A percentile compares a stretch with the other conserved stretches of the same genome.
Conservation (phyloP, 2,113 vertebrate genomes). For the Pterocles gutturalis region DNA sequence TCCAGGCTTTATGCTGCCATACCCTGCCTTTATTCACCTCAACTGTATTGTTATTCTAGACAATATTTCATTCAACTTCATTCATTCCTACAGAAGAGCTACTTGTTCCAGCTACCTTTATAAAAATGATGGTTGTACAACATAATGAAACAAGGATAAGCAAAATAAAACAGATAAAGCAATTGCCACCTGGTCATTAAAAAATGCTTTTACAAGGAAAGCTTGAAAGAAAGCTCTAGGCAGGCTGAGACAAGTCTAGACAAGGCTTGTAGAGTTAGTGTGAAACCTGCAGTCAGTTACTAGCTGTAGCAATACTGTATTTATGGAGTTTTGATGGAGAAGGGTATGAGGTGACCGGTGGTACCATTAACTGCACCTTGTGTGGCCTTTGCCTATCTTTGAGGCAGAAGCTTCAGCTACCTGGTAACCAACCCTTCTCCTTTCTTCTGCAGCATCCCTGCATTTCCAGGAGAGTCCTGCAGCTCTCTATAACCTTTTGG, state of each 20-base stretch:
- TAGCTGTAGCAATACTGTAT: not conserved
- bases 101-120: not conserved
- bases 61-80: not conserved
- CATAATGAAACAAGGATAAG: not conserved
- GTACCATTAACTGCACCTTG: not conserved
- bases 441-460: not conserved
- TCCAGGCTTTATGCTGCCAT: not conserved
- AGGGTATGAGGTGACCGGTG: not conserved
- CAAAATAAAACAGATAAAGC: not conserved
- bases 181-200: rapidly evolving
- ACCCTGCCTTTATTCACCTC: not conserved
- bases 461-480: not conserved
- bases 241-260: not conserved
- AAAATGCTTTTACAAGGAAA: not conserved
- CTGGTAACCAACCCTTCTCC: not conserved
- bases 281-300: not conserved
- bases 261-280: not conserved
- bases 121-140: not conserved
- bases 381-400: not conserved
- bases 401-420: not conserved
- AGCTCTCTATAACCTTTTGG: not conserved
- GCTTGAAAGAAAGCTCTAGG: not conserved
- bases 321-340: not conserved
- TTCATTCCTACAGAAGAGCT: not conserved
- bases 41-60: not conserved